These are phyloP conservation scores for Phymanthus crucifer DNA, from an alignment of 92 coral and sea anemone genomes.

Conservation along the genomic window DNA sequence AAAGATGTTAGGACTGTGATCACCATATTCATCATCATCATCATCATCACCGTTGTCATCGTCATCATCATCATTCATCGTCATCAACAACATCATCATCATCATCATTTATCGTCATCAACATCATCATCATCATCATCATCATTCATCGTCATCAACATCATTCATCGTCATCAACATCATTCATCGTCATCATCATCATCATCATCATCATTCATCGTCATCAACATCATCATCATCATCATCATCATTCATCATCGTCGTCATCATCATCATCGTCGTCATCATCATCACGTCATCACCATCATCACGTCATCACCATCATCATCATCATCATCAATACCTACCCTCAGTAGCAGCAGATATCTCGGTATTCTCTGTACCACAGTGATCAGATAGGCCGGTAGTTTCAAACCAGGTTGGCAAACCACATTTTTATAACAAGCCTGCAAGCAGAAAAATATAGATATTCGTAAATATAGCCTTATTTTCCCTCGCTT, in stretches of 20 bases:
- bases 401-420: conserved; percentile 91
- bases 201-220: background rate
- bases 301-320: background rate
- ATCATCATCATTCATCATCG: background rate
- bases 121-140: background rate
- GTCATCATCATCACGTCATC: background rate
- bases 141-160: background rate
- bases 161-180: background rate
- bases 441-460: conserved; percentile 57
- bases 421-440: conserved; percentile 84
- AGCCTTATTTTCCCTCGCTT: no score
- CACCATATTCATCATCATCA: no score
- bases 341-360: conserved; percentile 73
- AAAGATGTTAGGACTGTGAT: background rate
- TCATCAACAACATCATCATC: background rate
- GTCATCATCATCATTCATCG: no score
- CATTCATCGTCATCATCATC: background rate
- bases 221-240: background rate
- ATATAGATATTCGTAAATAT: no score
- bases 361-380: conserved; percentile 98
- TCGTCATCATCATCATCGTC: background rate
- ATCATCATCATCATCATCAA: background rate
- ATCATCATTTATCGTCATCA: background rate
- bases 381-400: conserved; percentile 87
- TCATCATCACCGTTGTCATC: no score